Evolutionary conservation across 2,888 invertebrate genomes (phyloP).

Genomic region (Atethmia centrago): DNA sequence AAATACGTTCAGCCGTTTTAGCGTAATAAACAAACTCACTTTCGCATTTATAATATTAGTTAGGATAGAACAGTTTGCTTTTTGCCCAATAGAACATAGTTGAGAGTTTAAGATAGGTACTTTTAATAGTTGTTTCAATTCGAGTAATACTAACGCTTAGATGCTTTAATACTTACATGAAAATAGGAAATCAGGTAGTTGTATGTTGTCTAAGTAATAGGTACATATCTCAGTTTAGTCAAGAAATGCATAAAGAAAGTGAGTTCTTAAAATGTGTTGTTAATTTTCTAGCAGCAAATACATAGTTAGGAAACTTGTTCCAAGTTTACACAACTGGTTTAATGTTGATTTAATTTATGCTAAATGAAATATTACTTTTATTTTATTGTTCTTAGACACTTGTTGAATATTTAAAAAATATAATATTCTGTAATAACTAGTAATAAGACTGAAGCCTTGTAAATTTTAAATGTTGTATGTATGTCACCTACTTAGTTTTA

Average conservation of each 20-base stretch:
- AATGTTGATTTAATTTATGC: background rate
- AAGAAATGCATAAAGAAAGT: background rate
- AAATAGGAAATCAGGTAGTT: background rate
- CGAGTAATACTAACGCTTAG: too few species aligned
- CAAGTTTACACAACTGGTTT: slow-evolving; percentile 23
- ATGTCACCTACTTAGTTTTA: slow-evolving; percentile 26
- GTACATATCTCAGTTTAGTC: background rate
- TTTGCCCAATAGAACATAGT: background rate
- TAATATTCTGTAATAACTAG: background rate
- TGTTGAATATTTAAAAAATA: background rate
- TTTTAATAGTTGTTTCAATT: background rate
- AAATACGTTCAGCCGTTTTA: too few species aligned
- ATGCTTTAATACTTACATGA: slow-evolving; percentile 1
- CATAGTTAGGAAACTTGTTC: background rate
- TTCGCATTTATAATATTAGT: too few species aligned
- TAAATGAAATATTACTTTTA: background rate
- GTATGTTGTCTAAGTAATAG: background rate
- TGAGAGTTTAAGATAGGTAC: background rate
- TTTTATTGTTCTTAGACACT: background rate
- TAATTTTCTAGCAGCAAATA: background rate
- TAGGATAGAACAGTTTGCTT: too few species aligned
- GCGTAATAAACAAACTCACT: too few species aligned
- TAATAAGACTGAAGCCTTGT: slow-evolving; percentile 2
- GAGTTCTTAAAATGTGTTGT: background rate
- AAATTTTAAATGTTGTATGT: slow-evolving; percentile 5